These are phyloP conservation scores for Chunga burmeisteri DNA, from an alignment of 2,113 vertebrate species.

Conservation along the genomic window DNA sequence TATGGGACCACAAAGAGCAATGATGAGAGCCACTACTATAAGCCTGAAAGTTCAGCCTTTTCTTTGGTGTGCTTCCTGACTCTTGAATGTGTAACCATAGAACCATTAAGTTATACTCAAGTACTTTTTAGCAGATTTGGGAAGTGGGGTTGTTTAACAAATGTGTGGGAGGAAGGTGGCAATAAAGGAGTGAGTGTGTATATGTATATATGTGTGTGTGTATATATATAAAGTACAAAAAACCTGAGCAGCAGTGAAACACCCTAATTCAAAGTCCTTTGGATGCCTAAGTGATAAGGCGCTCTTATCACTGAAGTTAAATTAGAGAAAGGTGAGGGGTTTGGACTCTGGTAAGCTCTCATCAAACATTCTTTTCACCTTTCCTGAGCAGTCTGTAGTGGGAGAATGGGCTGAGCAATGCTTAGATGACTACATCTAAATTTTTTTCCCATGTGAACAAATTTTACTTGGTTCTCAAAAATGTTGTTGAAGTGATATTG, in stretches of 20 bases:
- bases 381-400: not conserved
- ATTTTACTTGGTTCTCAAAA: not conserved
- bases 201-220: rapidly evolving
- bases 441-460: not conserved
- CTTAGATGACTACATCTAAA: not conserved
- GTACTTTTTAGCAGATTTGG: not conserved
- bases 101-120: not conserved
- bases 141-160: not conserved
- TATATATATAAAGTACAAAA: not conserved
- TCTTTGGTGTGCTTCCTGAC: not conserved
- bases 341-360: not conserved
- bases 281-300: not conserved
- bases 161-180: not conserved
- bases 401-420: not conserved
- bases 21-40: not conserved
- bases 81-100: not conserved
- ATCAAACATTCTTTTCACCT: not conserved
- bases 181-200: not conserved
- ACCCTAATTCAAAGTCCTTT: not conserved
- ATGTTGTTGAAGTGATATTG: not conserved
- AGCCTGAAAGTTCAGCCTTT: not conserved
- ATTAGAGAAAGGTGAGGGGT: not conserved
- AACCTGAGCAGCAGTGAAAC: not conserved
- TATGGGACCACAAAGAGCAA: not conserved
- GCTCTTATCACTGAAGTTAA: not conserved